Base-by-base conservation (phyloP, 2,888 invertebrate genomes). In the Lycophotia porphyrea region DNA sequence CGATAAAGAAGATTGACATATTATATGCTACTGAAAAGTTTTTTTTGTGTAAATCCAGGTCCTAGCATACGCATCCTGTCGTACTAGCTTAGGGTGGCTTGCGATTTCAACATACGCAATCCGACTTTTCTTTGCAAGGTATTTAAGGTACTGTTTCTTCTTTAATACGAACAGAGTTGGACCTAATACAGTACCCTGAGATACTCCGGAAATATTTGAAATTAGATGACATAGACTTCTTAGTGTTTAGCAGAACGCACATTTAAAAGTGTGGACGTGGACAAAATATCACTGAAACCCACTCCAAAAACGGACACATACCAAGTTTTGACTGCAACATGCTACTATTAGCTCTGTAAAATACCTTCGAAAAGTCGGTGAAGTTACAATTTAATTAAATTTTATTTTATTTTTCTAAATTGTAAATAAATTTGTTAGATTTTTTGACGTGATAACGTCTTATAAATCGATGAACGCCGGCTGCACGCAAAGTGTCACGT, bases 171-270 rank as follows among this genome's bases (percentile, higher is more conserved):
- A 71, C 11, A 78, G 44, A 39, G n/a, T 21, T 39, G 13, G 63
- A 7, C 21, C 0, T 5, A 47, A 31, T n/a, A 71, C 24, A 63
- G 61, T 36, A 21, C 61, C 61, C 1, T 42, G 21, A 27, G 21
- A 58, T 7, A 73, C 47, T 42, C 47, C 34, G 64, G 31, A 64
- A 63, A 34, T 31, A 44, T 44, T 64, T 15, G 3, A n/a, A 39
- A 5, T 8, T 18, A 5, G 2, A 9, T 42, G 0, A 5, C 0
- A 15, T 49, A 34, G 0, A 2, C 0, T 18, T n/a, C 4, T 1
- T 24, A 49, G 24, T 49, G 0, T 49, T 49, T 49, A 49, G 24
- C 24, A 24, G 24, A 49, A 49, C 9, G 2, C 5, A 1, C 2
- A 3, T 1, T 15, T 4, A n/a, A 34, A 39, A 27, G 5, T 31